These are phyloP conservation scores for Odontesthes bonariensis DNA, from an alignment of 2,113 vertebrate species.

Conservation along the genomic window DNA sequence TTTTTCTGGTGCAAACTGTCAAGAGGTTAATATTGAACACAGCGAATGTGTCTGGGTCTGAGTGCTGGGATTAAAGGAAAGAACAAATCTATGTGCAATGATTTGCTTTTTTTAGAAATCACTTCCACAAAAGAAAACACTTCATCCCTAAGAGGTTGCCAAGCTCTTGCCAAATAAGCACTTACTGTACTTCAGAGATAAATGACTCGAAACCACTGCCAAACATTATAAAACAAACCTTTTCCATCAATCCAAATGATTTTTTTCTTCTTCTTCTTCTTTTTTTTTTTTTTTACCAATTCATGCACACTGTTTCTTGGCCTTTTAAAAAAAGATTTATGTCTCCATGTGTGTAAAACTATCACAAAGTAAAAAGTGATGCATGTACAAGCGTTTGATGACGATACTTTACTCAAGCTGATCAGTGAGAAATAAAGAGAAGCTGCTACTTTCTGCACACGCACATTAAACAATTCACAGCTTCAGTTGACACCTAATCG, in stretches of 20 bases:
- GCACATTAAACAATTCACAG: conserved; percentile 23
- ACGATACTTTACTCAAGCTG: conserved; percentile 3
- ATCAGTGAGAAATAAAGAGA: background rate
- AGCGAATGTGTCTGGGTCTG: conserved; percentile 11
- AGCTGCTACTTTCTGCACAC: conserved; percentile 1
- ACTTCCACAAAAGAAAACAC: conserved; percentile 65
- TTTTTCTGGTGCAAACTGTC: background rate
- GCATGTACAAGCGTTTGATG: conserved; percentile 25
- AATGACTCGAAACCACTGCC: conserved; percentile 61
- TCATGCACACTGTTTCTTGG: conserved; percentile 24
- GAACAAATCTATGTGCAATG: conserved; percentile 30
- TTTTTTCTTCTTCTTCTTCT: conserved; percentile 41
- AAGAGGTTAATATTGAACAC: conserved; percentile 5
- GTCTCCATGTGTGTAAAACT: conserved; percentile 12
- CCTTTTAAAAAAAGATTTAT: conserved; percentile 50
- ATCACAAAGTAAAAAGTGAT: conserved; percentile 33
- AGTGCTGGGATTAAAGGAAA: background rate
- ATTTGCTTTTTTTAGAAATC: conserved; percentile 52
- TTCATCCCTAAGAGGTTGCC: conserved; percentile 62
- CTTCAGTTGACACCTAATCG: conserved; percentile 26
- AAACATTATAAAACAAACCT: conserved; percentile 65
- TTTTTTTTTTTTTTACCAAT: background rate
- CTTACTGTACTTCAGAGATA: conserved; percentile 71
- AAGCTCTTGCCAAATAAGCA: conserved; percentile 79
- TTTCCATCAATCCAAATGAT: conserved; percentile 60